These are phyloP conservation scores for Andrena flavipes DNA, from an alignment of 2,888 invertebrate species.

Conservation along the genomic window DNA sequence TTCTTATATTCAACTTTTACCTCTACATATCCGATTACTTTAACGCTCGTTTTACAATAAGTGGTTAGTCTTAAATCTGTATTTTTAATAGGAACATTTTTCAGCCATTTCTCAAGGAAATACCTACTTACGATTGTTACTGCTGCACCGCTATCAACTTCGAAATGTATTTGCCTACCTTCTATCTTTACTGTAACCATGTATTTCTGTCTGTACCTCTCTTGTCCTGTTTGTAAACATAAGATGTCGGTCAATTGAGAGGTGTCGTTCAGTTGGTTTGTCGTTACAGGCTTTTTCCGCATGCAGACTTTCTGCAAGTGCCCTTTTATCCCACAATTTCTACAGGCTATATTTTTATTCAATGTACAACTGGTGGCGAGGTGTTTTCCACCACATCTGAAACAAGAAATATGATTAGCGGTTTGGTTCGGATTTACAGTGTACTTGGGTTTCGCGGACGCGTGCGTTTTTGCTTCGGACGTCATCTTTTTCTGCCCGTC, in stretches of 20 bases:
- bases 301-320: not conserved
- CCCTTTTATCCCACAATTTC: not conserved
- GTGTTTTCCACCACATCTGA: constrained; percentile 1
- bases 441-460: not conserved
- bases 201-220: not conserved
- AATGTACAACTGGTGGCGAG: not conserved
- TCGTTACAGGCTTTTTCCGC: not conserved
- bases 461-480: not conserved
- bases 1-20: not conserved
- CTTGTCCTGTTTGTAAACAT: not conserved
- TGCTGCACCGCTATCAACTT: constrained; percentile 3
- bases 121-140: not conserved
- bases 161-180: not conserved
- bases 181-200: not conserved
- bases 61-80: not conserved
- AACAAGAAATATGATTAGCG: not conserved
- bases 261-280: not conserved
- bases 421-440: not conserved
- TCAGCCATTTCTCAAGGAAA: not conserved
- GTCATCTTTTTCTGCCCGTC: not conserved
- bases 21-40: not conserved
- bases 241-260: not conserved
- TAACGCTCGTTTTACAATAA: not conserved
- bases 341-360: not conserved
- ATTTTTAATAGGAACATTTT: not conserved